Conservation (phyloP, 1,140 invertebrate species). For the Drosophila sp. region DNA sequence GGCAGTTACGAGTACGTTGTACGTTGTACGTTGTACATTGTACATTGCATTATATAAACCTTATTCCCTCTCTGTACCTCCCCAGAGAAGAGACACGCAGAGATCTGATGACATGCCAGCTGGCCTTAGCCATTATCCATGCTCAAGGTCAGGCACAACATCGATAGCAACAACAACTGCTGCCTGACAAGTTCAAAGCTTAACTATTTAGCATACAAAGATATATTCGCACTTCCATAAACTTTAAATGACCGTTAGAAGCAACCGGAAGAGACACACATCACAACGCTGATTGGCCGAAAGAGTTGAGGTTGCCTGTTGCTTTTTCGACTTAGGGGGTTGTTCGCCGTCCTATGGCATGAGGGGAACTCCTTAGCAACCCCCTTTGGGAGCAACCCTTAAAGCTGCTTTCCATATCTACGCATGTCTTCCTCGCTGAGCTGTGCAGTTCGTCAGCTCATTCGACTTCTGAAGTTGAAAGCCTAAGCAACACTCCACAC, state of each 20-base stretch:
- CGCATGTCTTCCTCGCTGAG: slow-evolving; percentile 48
- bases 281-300: slow-evolving; percentile 63
- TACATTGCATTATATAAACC: slow-evolving; percentile 44
- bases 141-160: slow-evolving; percentile 40
- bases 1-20: not conserved
- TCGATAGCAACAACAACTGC: slow-evolving; percentile 35
- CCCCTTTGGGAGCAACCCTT: slow-evolving; percentile 47
- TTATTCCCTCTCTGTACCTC: not conserved
- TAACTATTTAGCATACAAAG: slow-evolving; percentile 3
- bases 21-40: too few relatives aligned
- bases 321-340: slow-evolving; percentile 25
- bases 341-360: slow-evolving; percentile 58
- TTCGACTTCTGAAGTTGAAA: slow-evolving; percentile 79
- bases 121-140: slow-evolving; percentile 39
- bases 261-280: slow-evolving; percentile 1
- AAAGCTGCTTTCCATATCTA: slow-evolving; percentile 12
- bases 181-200: slow-evolving; percentile 56
- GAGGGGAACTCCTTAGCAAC: slow-evolving; percentile 35
- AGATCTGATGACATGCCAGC: slow-evolving; percentile 29
- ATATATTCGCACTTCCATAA: not conserved
- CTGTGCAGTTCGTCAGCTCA: slow-evolving; percentile 40
- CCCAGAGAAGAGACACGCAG: not conserved
- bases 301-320: not conserved
- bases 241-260: slow-evolving; percentile 41
- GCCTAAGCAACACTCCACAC: slow-evolving; percentile 43